Base-by-base conservation (phyloP, 2,888 invertebrate genomes). In the Glaucopsyche alexis region DNA sequence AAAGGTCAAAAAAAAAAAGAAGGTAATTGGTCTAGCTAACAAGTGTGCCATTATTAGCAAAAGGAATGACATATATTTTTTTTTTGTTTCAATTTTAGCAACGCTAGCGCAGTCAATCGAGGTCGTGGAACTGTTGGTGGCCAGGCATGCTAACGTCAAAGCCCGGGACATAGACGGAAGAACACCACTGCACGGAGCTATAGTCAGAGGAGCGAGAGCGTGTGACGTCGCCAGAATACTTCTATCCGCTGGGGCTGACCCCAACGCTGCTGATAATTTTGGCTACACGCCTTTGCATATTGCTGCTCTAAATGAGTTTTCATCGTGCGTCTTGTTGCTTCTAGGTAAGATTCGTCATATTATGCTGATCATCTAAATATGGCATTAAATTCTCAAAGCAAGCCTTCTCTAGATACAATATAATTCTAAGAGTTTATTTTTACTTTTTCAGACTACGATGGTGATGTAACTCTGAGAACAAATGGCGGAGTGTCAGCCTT, bases 241-340 rank as follows among this genome's bases (percentile, higher is more conserved):
- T 3, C 85, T 96, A 16, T 93, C 93, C 29, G 94, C 94, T 0
- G 96, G 96, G 0, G 96, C 96, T 0, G 94, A 95, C 81, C 95
- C 97, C 1, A 97, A 97, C 84, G 94, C 94, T 78, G 93, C 96
- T 0, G 97, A 97, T 81, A 94, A 95, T 78, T 97, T 96, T 80
- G 97, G 97, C n/a, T 97, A 97, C 82, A 97, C 97, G 0, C 96
- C 97, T 0, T 85, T 97, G 49, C 97, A 97, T 83, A 94, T 97
- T 66, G 97, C 97, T 0, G 97, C 97, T 0, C 89, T 97, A 45
- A 96, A 97, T 82, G 97, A 97, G 85, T 96, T 96, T 80, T 96
- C 97, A 8, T 94, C 94, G 19, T 96, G 96, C 79, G 97, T 96
- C 14, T 91, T 95, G 80, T 88, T 96, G 73, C 90, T 97, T 72